A percentile compares a stretch with the other conserved stretches of the same genome.
Evolutionary conservation across 2,113 vertebrate genomes (phyloP).

Genomic region (Triplophysa tibetana): DNA sequence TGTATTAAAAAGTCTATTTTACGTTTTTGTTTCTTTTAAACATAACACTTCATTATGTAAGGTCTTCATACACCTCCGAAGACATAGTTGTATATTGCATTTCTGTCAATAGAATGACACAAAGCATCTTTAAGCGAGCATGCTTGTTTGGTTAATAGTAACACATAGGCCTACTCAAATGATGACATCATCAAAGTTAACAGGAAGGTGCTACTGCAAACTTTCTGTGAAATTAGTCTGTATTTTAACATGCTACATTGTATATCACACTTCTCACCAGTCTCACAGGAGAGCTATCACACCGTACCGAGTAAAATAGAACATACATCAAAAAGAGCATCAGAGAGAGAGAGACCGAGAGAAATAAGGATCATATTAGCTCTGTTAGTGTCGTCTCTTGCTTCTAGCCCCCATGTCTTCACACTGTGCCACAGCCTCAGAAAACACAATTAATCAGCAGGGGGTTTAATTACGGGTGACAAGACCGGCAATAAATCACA

Average conservation of each 20-base stretch:
- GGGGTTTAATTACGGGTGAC: constrained; percentile 56
- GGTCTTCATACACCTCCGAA: no score
- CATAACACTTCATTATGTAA: no score
- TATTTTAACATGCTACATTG: background rate
- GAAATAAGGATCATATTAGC: constrained; percentile 45
- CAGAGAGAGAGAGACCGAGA: constrained; percentile 35
- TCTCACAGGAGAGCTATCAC: constrained; percentile 11
- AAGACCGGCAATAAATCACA: constrained; percentile 55
- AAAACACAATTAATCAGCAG: constrained; percentile 58
- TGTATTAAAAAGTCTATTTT: no score
- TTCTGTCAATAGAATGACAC: no score
- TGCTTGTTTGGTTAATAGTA: no score
- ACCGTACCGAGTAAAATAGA: constrained; percentile 18
- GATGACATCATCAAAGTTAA: background rate
- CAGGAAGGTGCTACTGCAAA: background rate
- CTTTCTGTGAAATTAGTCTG: background rate
- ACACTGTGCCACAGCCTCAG: constrained; percentile 42
- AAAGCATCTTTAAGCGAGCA: background rate
- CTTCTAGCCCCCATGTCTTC: constrained; percentile 38
- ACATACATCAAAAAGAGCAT: constrained; percentile 29
- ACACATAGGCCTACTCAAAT: background rate
- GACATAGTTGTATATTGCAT: no score
- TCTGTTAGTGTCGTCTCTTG: constrained; percentile 30
- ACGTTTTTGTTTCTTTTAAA: no score
- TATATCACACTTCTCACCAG: background rate